Conservation (phyloP, 2,113 vertebrate species). For the Lophura nycthemera region DNA sequence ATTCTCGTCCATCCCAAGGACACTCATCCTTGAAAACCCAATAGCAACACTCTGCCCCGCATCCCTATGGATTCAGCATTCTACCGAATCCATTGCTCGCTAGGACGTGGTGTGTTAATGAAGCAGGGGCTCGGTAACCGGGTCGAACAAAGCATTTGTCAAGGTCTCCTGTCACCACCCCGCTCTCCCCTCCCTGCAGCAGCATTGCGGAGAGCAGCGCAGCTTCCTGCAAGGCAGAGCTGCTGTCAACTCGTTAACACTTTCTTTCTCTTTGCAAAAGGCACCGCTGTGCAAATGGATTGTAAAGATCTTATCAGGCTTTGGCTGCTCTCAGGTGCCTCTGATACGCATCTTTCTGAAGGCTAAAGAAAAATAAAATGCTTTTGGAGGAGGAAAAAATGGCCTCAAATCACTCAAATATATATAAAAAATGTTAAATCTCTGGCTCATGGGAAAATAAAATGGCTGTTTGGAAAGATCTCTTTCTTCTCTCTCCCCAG, state of each 20-base stretch:
- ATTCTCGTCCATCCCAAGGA: not conserved
- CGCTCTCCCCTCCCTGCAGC: conserved; percentile 49
- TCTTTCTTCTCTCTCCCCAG: not conserved
- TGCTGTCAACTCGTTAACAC: conserved; percentile 46
- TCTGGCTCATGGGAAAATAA: not conserved
- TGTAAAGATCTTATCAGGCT: not conserved
- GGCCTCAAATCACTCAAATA: not conserved
- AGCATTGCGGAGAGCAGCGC: conserved; percentile 19
- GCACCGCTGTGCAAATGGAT: not conserved
- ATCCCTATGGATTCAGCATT: not conserved
- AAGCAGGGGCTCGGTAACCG: not conserved
- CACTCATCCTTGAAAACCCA: not conserved
- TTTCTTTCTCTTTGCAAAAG: not conserved
- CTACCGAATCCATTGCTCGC: not conserved
- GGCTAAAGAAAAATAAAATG: not conserved
- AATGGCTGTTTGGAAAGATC: not conserved
- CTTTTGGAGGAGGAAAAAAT: not conserved
- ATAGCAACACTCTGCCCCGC: not conserved
- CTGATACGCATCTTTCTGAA: not conserved
- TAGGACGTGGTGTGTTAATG: not conserved
- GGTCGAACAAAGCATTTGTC: conserved; percentile 53
- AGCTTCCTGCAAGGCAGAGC: not conserved
- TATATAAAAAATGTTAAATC: not conserved
- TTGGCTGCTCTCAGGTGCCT: not conserved
- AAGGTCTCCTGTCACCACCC: conserved; percentile 59